Evolutionary conservation across 2,888 invertebrate species (phyloP), one percentile per base, ranked within the genome.

Genomic region (Tubulanus polymorphus): DNA sequence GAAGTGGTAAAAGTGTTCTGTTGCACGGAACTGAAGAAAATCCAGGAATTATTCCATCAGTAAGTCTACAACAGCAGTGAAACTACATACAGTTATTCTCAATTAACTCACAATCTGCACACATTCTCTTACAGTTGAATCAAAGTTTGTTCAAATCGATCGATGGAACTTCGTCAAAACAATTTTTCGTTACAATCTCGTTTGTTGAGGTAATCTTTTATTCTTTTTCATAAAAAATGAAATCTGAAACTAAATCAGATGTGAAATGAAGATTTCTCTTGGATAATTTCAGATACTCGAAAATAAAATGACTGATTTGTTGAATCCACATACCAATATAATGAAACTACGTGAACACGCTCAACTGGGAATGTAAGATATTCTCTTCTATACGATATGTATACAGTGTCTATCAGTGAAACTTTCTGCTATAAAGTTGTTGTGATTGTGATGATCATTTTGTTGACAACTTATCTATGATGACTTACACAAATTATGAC

Each of bases 301-400:
- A 69, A 72, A 72, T 46, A 63, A 69, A 52, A 67, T 75, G 71
- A 65, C 64, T n/a, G 75, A 75, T 54, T 53, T 75, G 54, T 58
- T 75, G 52, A 75, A 75, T 51, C 75, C 75, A 12, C 75, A 75
- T 52, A 64, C 54, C 29, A 68, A 69, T 18, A 60, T 65, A 12
- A 73, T 75, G 73, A 67, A 59, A 10, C 67, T 75, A 23, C 56
- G 71, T 50, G 70, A 74, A 48, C 74, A 74, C 50, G 63, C 65
- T 27, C 60, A 65, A 35, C 69, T 71, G 52, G 75, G 73, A 48
- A 71, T 74, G 73, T 75, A 58, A 65, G 73, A 66, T 10, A 12
- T 35, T 35, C 35, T 12, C n/a, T 35, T 35, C n/a, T 12, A 35
- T 12, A 35, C 35, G n/a, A n/a, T n/a, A n/a, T n/a, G n/a, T n/a